phyloP scores from a whole-genome alignment of 2,888 invertebrate genomes.

The Agrochola litura region DNA sequence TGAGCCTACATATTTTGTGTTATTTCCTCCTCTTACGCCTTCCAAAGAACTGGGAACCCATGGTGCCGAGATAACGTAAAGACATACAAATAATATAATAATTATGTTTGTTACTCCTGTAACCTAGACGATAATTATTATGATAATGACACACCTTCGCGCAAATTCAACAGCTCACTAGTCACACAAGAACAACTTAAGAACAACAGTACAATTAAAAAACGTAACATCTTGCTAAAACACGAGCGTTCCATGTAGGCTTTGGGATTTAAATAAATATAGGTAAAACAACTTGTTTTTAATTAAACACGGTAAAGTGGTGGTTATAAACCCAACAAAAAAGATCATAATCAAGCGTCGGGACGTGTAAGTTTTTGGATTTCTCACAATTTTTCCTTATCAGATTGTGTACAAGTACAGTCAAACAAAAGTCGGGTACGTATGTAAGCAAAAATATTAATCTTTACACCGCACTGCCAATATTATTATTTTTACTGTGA shows the following conservation, averaged over 20 bases:
- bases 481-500: not conserved
- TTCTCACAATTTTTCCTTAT: constrained; percentile 5
- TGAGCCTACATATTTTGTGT: not conserved
- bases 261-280: not conserved
- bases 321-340: no score
- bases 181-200: not conserved
- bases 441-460: not conserved
- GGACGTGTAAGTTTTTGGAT: not conserved
- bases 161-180: not conserved
- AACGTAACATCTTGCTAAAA: not conserved
- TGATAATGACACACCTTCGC: not conserved
- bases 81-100: not conserved
- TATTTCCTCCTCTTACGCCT: not conserved
- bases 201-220: not conserved
- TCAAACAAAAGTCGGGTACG: not conserved
- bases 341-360: not conserved
- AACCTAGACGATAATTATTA: not conserved
- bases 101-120: not conserved
- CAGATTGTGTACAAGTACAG: not conserved
- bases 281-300: not conserved
- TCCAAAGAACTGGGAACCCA: not conserved
- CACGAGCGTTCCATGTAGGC: not conserved
- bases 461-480: not conserved
- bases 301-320: no score
- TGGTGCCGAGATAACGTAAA: not conserved